These are phyloP conservation scores for Drosophila helvetica DNA, from an alignment of 2,888 invertebrate genomes.

Conservation along the genomic window DNA sequence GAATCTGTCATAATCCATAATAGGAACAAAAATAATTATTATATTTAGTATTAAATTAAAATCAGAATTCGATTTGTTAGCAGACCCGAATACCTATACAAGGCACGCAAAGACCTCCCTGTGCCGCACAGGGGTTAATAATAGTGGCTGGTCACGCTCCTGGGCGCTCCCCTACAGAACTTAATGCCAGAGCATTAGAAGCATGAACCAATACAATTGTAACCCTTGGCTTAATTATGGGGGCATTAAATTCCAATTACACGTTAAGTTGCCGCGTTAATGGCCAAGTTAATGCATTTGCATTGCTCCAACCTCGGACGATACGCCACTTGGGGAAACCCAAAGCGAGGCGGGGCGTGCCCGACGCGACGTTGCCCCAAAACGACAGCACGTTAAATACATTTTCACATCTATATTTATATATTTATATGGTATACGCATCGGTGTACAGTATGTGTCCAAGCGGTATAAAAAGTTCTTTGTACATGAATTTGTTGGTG, in stretches of 20 bases:
- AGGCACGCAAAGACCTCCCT: neutral
- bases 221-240: constrained; percentile 49
- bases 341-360: constrained; percentile 41
- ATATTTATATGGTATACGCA: constrained; percentile 42
- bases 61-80: neutral
- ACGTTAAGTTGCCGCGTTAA: constrained; percentile 67
- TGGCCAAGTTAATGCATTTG: constrained; percentile 75
- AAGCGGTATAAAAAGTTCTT: constrained; percentile 14
- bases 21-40: neutral
- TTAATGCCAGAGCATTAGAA: constrained; percentile 41
- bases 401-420: constrained; percentile 40
- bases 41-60: too few relatives aligned
- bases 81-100: neutral
- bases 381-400: constrained; percentile 46
- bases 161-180: constrained; percentile 5
- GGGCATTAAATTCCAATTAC: constrained; percentile 76
- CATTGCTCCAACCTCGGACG: constrained; percentile 23
- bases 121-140: constrained; percentile 23
- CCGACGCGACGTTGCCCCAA: neutral
- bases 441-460: constrained; percentile 27
- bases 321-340: too few relatives aligned
- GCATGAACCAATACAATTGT: constrained; percentile 41
- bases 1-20: neutral
- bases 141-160: constrained; percentile 42
- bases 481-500: constrained; percentile 29